phyloP scores from a whole-genome alignment of 2,797 vertebrate genomes.

The Eulemur albifrons region DNA sequence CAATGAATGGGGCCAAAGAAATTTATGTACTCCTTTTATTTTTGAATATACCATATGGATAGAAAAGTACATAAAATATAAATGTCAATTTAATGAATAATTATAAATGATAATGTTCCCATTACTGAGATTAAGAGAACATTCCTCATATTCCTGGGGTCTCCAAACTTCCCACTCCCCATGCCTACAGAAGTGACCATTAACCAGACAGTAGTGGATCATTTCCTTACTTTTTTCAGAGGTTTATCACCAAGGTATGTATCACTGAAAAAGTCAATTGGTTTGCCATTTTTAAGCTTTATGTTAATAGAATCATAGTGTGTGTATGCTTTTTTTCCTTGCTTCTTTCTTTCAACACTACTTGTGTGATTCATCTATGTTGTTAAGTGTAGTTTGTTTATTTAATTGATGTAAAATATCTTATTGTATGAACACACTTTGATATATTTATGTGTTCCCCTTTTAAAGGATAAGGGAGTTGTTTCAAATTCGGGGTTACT shows the following conservation, averaged over 20 bases:
- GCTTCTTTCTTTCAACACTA: neutral
- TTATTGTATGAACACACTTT: neutral
- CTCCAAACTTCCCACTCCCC: neutral
- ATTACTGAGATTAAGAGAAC: neutral
- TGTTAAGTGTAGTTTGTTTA: neutral
- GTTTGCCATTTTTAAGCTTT: neutral
- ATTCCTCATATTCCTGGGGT: neutral
- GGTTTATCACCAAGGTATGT: neutral
- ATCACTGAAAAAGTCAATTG: neutral
- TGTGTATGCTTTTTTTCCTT: neutral
- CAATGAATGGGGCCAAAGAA: neutral
- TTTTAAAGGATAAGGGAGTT: neutral
- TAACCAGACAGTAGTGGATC: neutral
- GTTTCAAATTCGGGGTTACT: neutral
- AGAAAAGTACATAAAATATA: neutral
- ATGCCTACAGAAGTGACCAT: neutral
- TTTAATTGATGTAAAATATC: neutral
- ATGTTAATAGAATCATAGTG: neutral
- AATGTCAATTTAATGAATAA: neutral
- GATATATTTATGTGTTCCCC: neutral
- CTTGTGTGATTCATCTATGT: neutral
- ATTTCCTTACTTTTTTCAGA: neutral
- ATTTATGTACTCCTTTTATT: neutral
- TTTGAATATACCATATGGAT: neutral
- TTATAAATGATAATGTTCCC: neutral